Evolutionary conservation across 2,888 invertebrate genomes (phyloP).

Genomic region (Euproctis similis): DNA sequence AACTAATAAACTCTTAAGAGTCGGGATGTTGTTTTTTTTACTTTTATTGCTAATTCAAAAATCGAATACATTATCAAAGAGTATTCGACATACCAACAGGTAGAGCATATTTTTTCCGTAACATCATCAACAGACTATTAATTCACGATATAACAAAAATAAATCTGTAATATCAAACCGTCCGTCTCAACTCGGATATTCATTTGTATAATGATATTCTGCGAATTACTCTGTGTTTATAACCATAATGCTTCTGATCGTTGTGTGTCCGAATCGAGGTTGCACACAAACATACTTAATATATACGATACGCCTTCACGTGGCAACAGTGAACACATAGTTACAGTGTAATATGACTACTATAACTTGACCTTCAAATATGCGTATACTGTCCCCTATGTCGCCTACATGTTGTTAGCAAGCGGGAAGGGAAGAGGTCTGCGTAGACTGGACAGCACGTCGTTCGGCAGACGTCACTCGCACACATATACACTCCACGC

Average conservation of each 20-base stretch:
- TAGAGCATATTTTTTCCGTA: neutral
- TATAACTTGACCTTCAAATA: slow-evolving; percentile 35
- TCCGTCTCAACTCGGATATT: slow-evolving; percentile 49
- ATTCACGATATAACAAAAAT: slow-evolving; percentile 28
- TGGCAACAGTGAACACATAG: slow-evolving; percentile 67
- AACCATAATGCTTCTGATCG: slow-evolving; percentile 59
- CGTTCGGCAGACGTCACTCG: slow-evolving; percentile 72
- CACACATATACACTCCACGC: slow-evolving; percentile 46
- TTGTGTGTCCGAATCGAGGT: slow-evolving; percentile 71
- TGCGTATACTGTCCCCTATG: slow-evolving; percentile 43
- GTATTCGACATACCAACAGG: neutral
- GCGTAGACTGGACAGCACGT: slow-evolving; percentile 35
- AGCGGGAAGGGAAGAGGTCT: slow-evolving; percentile 40
- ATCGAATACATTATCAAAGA: neutral
- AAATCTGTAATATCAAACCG: slow-evolving; percentile 40
- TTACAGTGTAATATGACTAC: slow-evolving; percentile 45
- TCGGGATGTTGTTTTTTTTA: too few species aligned
- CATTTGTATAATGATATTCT: slow-evolving; percentile 71
- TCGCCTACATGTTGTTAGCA: slow-evolving; percentile 18
- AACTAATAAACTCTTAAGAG: too few species aligned
- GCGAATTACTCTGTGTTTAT: slow-evolving; percentile 70
- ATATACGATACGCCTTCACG: slow-evolving; percentile 59
- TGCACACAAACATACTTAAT: slow-evolving; percentile 56
- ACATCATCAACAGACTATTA: neutral
- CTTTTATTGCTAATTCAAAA: neutral